Percentiles rank a stretch among this genome's conserved stretches.
These are phyloP conservation scores for Pseudopipra pipra DNA, from an alignment of 2,113 vertebrate genomes.

Conservation along the genomic window DNA sequence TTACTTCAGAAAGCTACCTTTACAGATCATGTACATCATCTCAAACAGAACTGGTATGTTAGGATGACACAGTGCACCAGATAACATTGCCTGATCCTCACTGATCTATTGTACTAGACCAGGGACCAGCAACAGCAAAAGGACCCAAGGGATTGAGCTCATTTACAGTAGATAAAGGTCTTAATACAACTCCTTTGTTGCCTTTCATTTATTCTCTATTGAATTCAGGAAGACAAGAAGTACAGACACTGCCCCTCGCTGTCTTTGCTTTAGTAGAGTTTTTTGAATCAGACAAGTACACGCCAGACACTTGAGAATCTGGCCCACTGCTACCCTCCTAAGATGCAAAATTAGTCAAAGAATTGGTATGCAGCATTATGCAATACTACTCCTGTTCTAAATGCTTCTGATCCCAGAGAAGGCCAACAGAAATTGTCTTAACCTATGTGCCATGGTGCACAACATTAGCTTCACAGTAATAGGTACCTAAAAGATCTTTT, in stretches of 20 bases:
- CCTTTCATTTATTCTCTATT: background rate
- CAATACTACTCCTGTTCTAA: background rate
- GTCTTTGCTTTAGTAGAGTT: background rate
- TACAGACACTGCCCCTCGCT: background rate
- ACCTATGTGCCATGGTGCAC: background rate
- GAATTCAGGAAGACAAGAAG: background rate
- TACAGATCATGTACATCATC: rapidly evolving
- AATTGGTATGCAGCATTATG: background rate
- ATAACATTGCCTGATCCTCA: background rate
- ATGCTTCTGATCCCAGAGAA: background rate
- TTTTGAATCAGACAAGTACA: background rate
- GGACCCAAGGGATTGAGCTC: background rate
- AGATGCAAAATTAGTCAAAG: background rate
- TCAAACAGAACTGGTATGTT: background rate
- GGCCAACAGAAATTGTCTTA: background rate
- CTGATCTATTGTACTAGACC: background rate
- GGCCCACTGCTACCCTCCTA: background rate
- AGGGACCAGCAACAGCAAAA: background rate
- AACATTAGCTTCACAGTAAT: background rate
- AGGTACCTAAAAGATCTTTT: background rate
- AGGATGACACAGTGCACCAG: background rate
- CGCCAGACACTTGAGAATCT: background rate
- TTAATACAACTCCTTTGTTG: background rate
- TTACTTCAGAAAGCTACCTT: background rate
- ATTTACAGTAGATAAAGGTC: background rate